Evolutionary conservation across 1,140 invertebrate species (phyloP).

Genomic region (Psilanteris sp.): DNA sequence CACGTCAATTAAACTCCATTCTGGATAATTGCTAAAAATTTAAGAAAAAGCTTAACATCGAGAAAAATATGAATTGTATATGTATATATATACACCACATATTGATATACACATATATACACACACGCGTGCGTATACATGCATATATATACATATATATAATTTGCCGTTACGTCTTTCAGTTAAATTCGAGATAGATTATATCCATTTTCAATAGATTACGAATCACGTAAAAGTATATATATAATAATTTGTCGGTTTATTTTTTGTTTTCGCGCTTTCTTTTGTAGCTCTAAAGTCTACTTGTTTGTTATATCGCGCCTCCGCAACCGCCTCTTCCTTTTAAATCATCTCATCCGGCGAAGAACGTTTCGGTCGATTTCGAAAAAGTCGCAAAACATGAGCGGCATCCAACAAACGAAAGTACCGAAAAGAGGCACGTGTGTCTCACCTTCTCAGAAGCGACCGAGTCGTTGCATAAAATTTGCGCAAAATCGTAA

Average conservation of each 20-base stretch:
- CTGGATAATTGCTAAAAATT: slow-evolving; percentile 64
- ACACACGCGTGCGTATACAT: slow-evolving; percentile 45
- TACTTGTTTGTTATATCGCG: too few relatives aligned
- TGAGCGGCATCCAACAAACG: slow-evolving; percentile 39
- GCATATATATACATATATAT: slow-evolving; percentile 62
- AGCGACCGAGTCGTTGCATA: slow-evolving; percentile 69
- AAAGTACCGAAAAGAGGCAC: slow-evolving; percentile 60
- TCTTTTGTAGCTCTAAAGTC: slow-evolving; percentile 61
- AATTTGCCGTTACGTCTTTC: slow-evolving; percentile 69
- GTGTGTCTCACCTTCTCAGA: slow-evolving; percentile 53
- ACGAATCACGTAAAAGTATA: slow-evolving; percentile 71
- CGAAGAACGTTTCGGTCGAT: slow-evolving; percentile 57
- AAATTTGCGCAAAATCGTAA: slow-evolving; percentile 75
- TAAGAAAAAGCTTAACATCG: slow-evolving; percentile 77
- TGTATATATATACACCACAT: slow-evolving; percentile 46
- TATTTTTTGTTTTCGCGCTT: slow-evolving; percentile 28
- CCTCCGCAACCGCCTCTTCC: too few relatives aligned
- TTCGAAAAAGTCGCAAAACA: slow-evolving; percentile 53
- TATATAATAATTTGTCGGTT: slow-evolving; percentile 35
- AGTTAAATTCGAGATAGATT: slow-evolving; percentile 76
- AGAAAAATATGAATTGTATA: slow-evolving; percentile 76
- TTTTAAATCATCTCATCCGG: slow-evolving; percentile 57
- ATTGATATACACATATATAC: too few relatives aligned
- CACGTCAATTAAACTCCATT: slow-evolving; percentile 58
- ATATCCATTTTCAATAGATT: slow-evolving; percentile 68